Evolutionary conservation across 2,888 invertebrate genomes (phyloP).

Genomic region (Tinea semifulvella): DNA sequence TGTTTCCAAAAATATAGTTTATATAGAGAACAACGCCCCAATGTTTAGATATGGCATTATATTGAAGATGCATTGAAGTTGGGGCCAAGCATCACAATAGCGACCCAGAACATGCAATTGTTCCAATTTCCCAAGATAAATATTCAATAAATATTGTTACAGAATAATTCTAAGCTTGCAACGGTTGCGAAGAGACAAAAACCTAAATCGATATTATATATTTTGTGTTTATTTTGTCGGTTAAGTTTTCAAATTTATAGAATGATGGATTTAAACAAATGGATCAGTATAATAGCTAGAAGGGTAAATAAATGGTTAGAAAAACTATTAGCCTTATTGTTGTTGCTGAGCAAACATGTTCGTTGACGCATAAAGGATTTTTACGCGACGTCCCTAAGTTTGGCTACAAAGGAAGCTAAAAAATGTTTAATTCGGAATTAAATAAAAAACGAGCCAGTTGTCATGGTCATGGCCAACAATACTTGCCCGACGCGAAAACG

Average conservation of each 20-base stretch:
- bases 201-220: background rate
- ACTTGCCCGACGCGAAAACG: background rate
- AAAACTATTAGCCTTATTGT: background rate
- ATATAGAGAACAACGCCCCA: constrained; percentile 15
- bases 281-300: background rate
- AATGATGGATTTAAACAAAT: background rate
- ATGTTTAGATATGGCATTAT: constrained; percentile 14
- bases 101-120: constrained; percentile 25
- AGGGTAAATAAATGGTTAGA: constrained; percentile 4
- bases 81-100: constrained; percentile 10
- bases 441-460: constrained; percentile 7
- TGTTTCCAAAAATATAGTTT: constrained; percentile 13
- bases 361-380: constrained; percentile 31
- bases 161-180: constrained; percentile 24
- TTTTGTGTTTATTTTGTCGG: background rate
- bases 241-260: background rate
- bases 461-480: constrained; percentile 12
- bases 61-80: constrained; percentile 5
- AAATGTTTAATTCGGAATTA: constrained; percentile 3
- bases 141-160: constrained; percentile 36
- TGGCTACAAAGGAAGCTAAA: background rate
- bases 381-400: constrained; percentile 21
- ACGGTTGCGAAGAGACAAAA: background rate
- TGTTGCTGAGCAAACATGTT: constrained; percentile 18
- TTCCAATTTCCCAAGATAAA: constrained; percentile 33